phyloP scores from a whole-genome alignment of 2,888 invertebrate genomes.

The Lepidonotus clava region DNA sequence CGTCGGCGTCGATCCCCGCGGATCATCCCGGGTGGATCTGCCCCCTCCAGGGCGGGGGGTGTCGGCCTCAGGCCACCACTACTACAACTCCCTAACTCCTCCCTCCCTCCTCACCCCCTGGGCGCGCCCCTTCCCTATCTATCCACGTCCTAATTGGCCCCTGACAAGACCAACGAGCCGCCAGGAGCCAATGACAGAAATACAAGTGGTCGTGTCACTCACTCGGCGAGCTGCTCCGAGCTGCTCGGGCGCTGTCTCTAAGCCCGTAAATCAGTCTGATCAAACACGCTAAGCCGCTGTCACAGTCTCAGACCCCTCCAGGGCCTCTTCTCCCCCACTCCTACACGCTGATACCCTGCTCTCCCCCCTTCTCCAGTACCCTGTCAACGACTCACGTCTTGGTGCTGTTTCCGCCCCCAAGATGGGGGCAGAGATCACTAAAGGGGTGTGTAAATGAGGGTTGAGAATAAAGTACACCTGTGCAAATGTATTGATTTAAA shows the following conservation, averaged over 20 bases:
- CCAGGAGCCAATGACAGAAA: slow-evolving; percentile 24
- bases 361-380: neutral
- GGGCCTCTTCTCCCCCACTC: neutral
- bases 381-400: slow-evolving; percentile 8
- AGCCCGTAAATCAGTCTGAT: slow-evolving; percentile 28
- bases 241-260: slow-evolving; percentile 12
- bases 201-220: slow-evolving; percentile 37
- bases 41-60: neutral
- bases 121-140: slow-evolving; percentile 24
- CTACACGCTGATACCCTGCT: neutral
- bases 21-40: slow-evolving; percentile 26
- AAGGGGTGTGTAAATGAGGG: neutral
- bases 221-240: neutral
- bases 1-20: neutral
- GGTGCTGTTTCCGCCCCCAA: slow-evolving; percentile 24
- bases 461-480: too few relatives aligned
- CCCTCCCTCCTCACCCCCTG: neutral
- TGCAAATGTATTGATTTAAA: too few relatives aligned
- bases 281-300: slow-evolving; percentile 37
- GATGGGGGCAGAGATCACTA: neutral
- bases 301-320: neutral
- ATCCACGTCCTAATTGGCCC: slow-evolving; percentile 20
- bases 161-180: slow-evolving; percentile 34
- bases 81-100: neutral
- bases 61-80: neutral